Base-by-base conservation (phyloP, 2,888 invertebrate species). In the Griposia aprilina region DNA sequence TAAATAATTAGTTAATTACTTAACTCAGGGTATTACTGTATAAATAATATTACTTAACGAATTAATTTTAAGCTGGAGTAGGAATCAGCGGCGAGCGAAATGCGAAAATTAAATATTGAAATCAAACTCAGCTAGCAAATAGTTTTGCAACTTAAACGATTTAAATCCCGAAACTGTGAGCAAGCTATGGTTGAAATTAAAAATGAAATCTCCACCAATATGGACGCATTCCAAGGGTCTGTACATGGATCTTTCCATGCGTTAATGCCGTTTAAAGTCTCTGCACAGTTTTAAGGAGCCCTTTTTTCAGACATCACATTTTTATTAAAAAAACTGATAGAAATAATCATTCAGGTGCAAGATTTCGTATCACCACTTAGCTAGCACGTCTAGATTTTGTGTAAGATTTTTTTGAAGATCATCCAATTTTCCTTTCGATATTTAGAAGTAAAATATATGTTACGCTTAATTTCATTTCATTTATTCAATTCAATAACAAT, bases 31-130 rank as follows among this genome's bases (percentile, higher is more conserved):
- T 7, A 7, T 41, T 41, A 41, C 41, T 41, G 41, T 41, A 41
- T 59, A n/a, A 68, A 30, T 78, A 55, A 81, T 23, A 48, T 80
- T 41, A 45, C 36, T 81, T 45, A 6, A 23, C 48, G 45, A n/a
- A 78, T 80, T 17, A 52, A 60, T 72, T 45, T 30, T 55, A 36
- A 73, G 20, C 36, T 63, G 48, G 20, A 50, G 60, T 45, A n/a
- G 50, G 13, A 60, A 74, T 55, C 45, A 48, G 23, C 15, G 45
- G 30, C 13, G 26, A 78, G 36, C 2, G 15, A 57, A 62, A 81
- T 74, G 26, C 2, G 17, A 52, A 11, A 80, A 60, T 45, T 36
- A 11, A n/a, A 60, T 60, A 30, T 41, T 79, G 4, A 11, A 59
- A 79, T 30, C 1, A 15, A n/a, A 76, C n/a, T 77, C 11, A 2